A percentile compares a stretch with the other conserved stretches of the same genome.
Evolutionary conservation across 2,797 vertebrate genomes (phyloP).

Genomic region (Mormyrus proboscirostris): DNA sequence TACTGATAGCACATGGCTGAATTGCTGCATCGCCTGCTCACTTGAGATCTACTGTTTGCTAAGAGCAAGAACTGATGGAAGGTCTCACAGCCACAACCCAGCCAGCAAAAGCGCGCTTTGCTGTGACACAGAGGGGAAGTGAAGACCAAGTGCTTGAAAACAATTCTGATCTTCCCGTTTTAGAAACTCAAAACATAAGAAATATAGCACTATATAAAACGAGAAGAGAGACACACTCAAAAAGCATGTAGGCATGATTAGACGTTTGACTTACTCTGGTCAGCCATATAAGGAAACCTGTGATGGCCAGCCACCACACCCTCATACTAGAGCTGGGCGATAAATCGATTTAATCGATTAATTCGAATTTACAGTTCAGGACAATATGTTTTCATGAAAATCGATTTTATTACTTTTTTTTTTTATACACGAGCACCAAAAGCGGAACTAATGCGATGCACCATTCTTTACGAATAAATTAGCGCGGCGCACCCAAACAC

Average conservation of each 20-base stretch:
- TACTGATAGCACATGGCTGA: neutral
- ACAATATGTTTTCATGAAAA: too few species aligned
- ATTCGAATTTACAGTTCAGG: too few species aligned
- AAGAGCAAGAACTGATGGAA: neutral
- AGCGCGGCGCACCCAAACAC: too few species aligned
- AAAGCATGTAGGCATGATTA: neutral
- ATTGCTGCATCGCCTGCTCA: neutral
- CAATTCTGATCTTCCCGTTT: neutral
- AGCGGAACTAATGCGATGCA: too few species aligned
- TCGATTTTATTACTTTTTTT: too few species aligned
- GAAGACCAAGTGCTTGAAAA: neutral
- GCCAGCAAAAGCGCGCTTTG: neutral
- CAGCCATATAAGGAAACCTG: neutral
- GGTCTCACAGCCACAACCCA: neutral
- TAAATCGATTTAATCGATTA: too few species aligned
- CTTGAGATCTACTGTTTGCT: neutral
- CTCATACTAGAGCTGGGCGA: neutral
- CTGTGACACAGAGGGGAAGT: neutral
- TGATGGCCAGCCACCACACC: conserved; percentile 13
- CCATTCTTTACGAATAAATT: too few species aligned
- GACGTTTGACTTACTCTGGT: neutral
- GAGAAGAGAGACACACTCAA: neutral
- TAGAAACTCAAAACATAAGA: neutral
- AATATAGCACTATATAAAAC: neutral
- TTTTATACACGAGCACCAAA: too few species aligned